phyloP scores from a whole-genome alignment of 2,888 invertebrate genomes.

The Drosophila pegasa region DNA sequence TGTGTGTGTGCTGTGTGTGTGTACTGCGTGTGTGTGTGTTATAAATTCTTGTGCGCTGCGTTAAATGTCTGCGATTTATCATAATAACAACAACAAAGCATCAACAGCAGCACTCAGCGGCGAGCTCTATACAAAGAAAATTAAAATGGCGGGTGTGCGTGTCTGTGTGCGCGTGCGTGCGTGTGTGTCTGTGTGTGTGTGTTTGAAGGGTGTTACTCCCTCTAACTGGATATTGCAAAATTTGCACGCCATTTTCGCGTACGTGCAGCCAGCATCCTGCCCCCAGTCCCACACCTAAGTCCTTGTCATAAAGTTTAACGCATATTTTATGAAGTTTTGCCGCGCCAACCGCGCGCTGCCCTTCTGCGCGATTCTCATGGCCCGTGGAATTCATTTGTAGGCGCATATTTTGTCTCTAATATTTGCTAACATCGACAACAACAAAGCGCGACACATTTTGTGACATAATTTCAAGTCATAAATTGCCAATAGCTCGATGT shows the following conservation, averaged over 20 bases:
- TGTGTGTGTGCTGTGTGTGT: slow-evolving; percentile 10
- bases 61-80: slow-evolving; percentile 69
- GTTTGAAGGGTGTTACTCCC: background rate
- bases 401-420: slow-evolving; percentile 57
- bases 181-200: background rate
- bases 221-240: slow-evolving; percentile 49
- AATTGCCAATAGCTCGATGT: slow-evolving; percentile 61
- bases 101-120: slow-evolving; percentile 55
- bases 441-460: slow-evolving; percentile 50
- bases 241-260: slow-evolving; percentile 67
- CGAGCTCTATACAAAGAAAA: slow-evolving; percentile 55
- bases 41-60: slow-evolving; percentile 63
- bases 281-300: slow-evolving; percentile 23
- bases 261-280: slow-evolving; percentile 45
- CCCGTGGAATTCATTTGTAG: slow-evolving; percentile 55
- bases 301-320: slow-evolving; percentile 64
- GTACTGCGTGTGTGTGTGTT: slow-evolving; percentile 24
- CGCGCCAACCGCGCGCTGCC: background rate
- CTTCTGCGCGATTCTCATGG: slow-evolving; percentile 6
- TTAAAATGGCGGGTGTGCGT: slow-evolving; percentile 51
- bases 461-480: slow-evolving; percentile 73
- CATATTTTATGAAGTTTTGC: slow-evolving; percentile 65
- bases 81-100: slow-evolving; percentile 64
- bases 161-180: slow-evolving; percentile 1
- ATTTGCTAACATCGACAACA: slow-evolving; percentile 28